These are phyloP conservation scores for Fragum sueziense DNA, from an alignment of 2,888 invertebrate genomes.

Conservation along the genomic window DNA sequence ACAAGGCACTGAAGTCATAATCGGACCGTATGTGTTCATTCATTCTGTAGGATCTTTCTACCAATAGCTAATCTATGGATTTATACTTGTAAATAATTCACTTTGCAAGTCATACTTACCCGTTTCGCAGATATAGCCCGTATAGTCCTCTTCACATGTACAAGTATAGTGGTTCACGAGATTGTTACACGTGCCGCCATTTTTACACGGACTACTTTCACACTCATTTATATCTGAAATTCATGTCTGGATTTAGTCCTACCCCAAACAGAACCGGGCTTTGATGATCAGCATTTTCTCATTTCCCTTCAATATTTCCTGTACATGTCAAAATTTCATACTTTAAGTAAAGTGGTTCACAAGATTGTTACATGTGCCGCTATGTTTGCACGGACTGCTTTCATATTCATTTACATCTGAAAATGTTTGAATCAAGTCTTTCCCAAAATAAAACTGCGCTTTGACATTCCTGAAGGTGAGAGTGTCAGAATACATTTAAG, in stretches of 20 bases:
- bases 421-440: neutral
- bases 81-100: neutral
- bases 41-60: neutral
- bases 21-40: too few species aligned
- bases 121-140: neutral
- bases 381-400: neutral
- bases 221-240: too few species aligned
- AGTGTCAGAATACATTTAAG: too few species aligned
- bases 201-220: too few species aligned
- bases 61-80: neutral
- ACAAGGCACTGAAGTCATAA: too few species aligned
- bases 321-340: neutral
- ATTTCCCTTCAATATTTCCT: neutral
- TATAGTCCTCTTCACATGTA: neutral
- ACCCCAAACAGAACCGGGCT: neutral
- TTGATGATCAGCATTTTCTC: neutral
- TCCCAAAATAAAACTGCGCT: neutral
- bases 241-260: neutral
- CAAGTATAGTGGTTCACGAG: too few species aligned
- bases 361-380: neutral
- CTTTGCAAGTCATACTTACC: neutral
- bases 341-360: neutral
- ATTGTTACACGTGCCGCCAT: too few species aligned
- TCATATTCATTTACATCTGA: neutral
- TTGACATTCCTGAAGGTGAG: neutral